Evolutionary conservation across 2,113 vertebrate species (phyloP), one percentile per base, ranked within the genome.

Genomic region (Pantherophis guttatus): DNA sequence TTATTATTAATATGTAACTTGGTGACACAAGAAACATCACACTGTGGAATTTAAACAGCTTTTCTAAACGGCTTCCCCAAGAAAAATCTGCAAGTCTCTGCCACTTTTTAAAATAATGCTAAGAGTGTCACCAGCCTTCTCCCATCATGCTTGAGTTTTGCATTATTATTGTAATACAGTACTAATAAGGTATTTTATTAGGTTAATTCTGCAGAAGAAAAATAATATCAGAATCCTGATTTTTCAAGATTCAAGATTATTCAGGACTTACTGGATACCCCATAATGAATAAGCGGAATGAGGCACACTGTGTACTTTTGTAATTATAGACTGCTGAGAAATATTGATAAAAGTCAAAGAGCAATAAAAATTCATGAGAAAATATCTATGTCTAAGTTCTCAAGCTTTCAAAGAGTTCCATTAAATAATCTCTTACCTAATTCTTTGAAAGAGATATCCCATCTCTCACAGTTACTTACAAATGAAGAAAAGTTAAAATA

Each of bases 1-100:
- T 92, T 65, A 54, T 52, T 75, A 75, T 94, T 94, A 92, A 94
- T 94, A 92, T 90, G 17, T 96, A 94, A 92, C 89, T 96, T 39
- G 50, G 33, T 24, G 86, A 93, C 55, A 39, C n/a, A 89, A 52
- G 86, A 50, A 87, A 93, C 92, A 44, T 55, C 85, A 21, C 81
- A 54, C 33, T 53, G 21, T 93, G 86, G 58, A 88, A 95, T 93
- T 92, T 91, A 95, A 90, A 93, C 87, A 88, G 39, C 29, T 81
- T 90, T 29, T 44, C 88, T 44, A 85, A 94, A 93, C 0, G 0
- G 21, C 50, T 96, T 94, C 93, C 70, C 19, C 94, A 95, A 0
- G 11, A 94, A 9, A 86, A 86, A 33, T 86, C 52, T 89, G 93
- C 88, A 92, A 95, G 92, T 53, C 59, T 59, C 75, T 91, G 17